Evolutionary conservation across 2,113 vertebrate genomes (phyloP).

Genomic region (Perognathus longimembris): DNA sequence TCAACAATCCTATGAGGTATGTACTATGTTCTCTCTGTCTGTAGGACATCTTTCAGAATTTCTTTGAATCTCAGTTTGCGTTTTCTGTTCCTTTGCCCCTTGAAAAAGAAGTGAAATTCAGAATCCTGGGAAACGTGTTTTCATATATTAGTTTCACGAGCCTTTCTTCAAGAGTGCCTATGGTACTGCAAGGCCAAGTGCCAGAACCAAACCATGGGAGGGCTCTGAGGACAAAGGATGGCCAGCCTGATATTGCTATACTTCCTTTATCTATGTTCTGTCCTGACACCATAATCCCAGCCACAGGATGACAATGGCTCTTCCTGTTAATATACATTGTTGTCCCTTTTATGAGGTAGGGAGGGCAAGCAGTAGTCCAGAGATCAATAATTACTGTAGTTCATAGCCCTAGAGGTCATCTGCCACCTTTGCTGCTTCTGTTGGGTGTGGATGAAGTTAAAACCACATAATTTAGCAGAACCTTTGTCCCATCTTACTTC

Average conservation of each 20-base stretch:
- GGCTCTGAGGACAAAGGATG: background rate
- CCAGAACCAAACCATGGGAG: background rate
- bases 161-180: background rate
- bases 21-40: background rate
- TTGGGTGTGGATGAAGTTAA: background rate
- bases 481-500: background rate
- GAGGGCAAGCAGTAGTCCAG: background rate
- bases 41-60: conserved; percentile 9
- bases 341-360: background rate
- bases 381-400: background rate
- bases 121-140: background rate
- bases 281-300: background rate
- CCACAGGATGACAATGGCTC: background rate
- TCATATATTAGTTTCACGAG: background rate
- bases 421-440: background rate
- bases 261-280: background rate
- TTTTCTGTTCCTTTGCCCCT: background rate
- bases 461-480: background rate
- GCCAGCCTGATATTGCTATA: background rate
- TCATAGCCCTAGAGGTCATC: background rate
- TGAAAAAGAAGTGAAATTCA: background rate
- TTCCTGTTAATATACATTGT: background rate
- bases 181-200: background rate
- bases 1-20: background rate
- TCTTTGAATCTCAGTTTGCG: conserved; percentile 1